Base-by-base conservation (phyloP, 2,113 vertebrate species). In the Eublepharis macularius region DNA sequence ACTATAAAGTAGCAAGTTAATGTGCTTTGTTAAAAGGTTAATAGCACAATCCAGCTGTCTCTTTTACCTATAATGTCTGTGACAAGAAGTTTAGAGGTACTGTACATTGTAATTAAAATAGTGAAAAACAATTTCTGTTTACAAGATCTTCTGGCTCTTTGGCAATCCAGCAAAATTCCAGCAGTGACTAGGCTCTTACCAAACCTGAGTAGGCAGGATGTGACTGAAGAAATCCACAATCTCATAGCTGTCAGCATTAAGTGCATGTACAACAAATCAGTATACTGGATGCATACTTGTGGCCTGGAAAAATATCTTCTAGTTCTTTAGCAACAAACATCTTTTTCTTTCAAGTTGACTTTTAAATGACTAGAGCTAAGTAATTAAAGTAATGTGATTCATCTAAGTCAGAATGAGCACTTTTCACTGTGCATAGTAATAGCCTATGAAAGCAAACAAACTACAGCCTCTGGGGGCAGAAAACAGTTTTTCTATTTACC, bases 401-500 rank as follows among this genome's bases (percentile, higher is more conserved):
- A 95, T 91, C 86, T 91, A 90, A 90, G 85, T 90, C 90, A 93
- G 87, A 87, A 86, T 83, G 89, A 88, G 92, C 82, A 84, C 85
- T 73, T 34, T 65, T 92, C 89, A 78, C 82, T 92, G 88, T 90
- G 49, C 83, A 84, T 86, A 87, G 39, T 82, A 91, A 91, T 86
- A 83, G 87, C 86, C 91, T 86, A 87, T 90, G 32, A 43, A 91
- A 94, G 70, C 92, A 94, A 94, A 94, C 92, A 94, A 49, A 76
- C 85, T 82, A 87, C 91, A 86, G 85, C 84, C 93, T 92, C 76
- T 92, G 78, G 43, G 60, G 82, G 86, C 92, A 88, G 84, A 63
- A 91, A 91, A 80, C 69, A 93, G 86, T 83, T 90, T 85, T 94
- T 94, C 90, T 81, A 83, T 92, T 94, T 95, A 94, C 89, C 70